Base-by-base conservation (phyloP, 2,797 vertebrate species). In the Gobionotothen gibberifrons region DNA sequence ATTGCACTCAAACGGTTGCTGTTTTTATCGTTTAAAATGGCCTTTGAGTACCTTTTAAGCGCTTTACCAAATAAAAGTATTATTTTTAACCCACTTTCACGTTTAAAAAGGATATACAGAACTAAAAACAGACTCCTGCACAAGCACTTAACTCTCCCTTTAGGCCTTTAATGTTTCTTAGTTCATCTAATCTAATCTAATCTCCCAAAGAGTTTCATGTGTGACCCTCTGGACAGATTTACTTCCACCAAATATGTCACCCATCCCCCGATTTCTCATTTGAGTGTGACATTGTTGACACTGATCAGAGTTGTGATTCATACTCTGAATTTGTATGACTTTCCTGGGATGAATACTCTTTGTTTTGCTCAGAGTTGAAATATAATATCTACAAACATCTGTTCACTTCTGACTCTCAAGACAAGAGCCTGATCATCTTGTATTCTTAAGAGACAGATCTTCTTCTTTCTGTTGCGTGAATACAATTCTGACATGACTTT, bases 341-440 rank as follows among this genome's bases (percentile, higher is more conserved):
- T 61, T 32, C 14, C 8, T 13, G 10, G 13, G 21, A 70, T 68
- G 42, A 61, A 54, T 29, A 52, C 0, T 2, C 16, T 32, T 40
- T 49, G n/a, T 10, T 58, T 56, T 69, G 21, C 29, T 54, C 7
- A 93, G 92, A 94, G 93, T 90, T 90, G 91, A 88, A 93, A 94
- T 92, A 94, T 95, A 96, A 96, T 97, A 94, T 95, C 94, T 94
- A 91, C 93, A 94, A 96, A 96, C 96, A 96, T 95, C 96, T 97
- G 95, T 95, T 96, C 95, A 92, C 92, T 93, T 94, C 91, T 94
- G 94, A 95, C 93, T 95, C 92, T 88, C 92, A 93, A 96, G 95
- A 94, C 92, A 94, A 95, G 93, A 93, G 93, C 10, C 55, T 46
- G 16, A 19, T 46, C 32, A 16, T 72, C 6, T 36, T 7, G 12